Evolutionary conservation across 2,888 invertebrate species (phyloP), one percentile per base, ranked within the genome.

Genomic region (Gerris lacustris): DNA sequence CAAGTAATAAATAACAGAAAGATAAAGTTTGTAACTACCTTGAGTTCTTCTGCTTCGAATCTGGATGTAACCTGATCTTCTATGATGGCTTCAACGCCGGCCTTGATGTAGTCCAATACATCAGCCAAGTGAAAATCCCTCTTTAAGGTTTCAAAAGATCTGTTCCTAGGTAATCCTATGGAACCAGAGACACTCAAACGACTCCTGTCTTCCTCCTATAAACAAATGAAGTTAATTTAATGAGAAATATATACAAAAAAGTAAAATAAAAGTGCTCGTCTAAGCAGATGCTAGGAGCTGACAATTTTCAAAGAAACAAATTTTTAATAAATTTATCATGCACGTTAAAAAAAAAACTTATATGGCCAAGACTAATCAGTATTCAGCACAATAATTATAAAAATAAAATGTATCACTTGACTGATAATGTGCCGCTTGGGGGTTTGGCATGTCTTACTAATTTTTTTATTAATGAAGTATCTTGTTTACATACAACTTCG

Each of bases 11-110:
- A 31, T 31, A 31, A 31, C 31, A 31, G 31, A 31, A 31, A 31
- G 31, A 31, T 31, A 31, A 31, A 31, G 31, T 2, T 31, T 31
- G 31, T 31, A 72, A 71, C 73, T 76, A 84, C 84, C 80, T 92
- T 90, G 74, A 94, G 80, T 83, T 96, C 96, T 83, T 96, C 96
- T 6, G 98, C 95, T 79, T 94, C 92, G 82, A 98, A 98, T 76
- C 98, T 87, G 18, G 95, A 94, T 0, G 98, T 99, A 70, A 99
- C 98, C 83, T 97, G 94, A 83, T 99, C 98, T 81, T 98, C 97
- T 70, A 98, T 96, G 76, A 99, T 97, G 45, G 97, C 91, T 83
- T 97, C 96, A 77, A 96, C 89, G 17, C 97, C 97, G 43, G 92
- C 90, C 83, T 92, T 93, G 55, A 95, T 87, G 79, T 93, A 92